Evolutionary conservation across 2,888 invertebrate genomes (phyloP).

Genomic region (Aplocera efformata): DNA sequence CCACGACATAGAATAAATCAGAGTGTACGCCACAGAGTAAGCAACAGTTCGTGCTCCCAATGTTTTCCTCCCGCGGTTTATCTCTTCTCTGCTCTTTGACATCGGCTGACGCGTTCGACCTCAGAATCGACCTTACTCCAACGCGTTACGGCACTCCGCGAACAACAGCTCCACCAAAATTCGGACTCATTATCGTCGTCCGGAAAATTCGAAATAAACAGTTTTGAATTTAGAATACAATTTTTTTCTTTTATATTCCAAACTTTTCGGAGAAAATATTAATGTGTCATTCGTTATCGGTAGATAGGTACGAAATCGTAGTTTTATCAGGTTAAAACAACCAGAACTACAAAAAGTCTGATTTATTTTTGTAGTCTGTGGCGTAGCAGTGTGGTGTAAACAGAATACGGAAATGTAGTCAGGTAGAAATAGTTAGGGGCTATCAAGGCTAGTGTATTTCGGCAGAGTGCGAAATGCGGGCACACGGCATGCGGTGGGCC

Average conservation of each 20-base stretch:
- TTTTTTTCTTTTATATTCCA: slow-evolving; percentile 16
- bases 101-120: slow-evolving; percentile 62
- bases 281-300: too few species aligned
- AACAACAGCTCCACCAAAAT: slow-evolving; percentile 41
- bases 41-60: slow-evolving; percentile 33
- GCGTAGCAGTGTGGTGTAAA: slow-evolving; percentile 12
- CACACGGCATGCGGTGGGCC: slow-evolving; percentile 31
- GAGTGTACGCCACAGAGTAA: slow-evolving; percentile 20
- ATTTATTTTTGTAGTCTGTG: too few species aligned
- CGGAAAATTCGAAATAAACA: slow-evolving; percentile 68
- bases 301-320: too few species aligned
- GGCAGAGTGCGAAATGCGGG: slow-evolving; percentile 59
- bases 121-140: slow-evolving; percentile 50
- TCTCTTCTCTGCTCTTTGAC: slow-evolving; percentile 71
- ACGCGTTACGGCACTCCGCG: slow-evolving; percentile 40
- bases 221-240: slow-evolving; percentile 45
- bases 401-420: slow-evolving; percentile 47
- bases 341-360: background rate
- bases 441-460: slow-evolving; percentile 64
- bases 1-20: slow-evolving; percentile 7
- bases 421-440: slow-evolving; percentile 56
- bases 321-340: too few species aligned
- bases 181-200: slow-evolving; percentile 69
- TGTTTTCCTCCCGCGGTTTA: slow-evolving; percentile 72
- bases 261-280: slow-evolving; percentile 2